Percentiles rank a stretch among this genome's conserved stretches.
These are phyloP conservation scores for Drosophila picticornis DNA, from an alignment of 2,888 invertebrate species.

Conservation along the genomic window DNA sequence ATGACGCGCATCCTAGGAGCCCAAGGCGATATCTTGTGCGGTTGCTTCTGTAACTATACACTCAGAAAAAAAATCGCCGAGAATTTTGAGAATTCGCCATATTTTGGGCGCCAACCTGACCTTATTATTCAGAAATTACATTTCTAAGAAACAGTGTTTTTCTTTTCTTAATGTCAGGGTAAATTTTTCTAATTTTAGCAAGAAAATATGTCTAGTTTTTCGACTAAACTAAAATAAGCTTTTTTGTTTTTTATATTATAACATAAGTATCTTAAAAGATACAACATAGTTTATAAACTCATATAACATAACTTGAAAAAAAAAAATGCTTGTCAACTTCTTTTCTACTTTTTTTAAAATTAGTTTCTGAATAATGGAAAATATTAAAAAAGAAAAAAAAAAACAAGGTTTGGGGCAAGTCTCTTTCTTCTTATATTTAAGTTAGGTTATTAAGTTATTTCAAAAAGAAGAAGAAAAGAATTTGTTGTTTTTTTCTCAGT, in stretches of 20 bases:
- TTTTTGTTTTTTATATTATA: not conserved
- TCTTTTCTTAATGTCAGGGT: not conserved
- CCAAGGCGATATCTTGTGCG: slow-evolving; percentile 18
- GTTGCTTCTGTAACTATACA: slow-evolving; percentile 17
- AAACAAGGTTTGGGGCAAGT: too few species aligned
- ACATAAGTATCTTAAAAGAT: not conserved
- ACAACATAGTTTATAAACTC: not conserved
- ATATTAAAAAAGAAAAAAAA: not conserved
- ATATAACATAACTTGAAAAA: not conserved
- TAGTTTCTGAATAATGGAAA: not conserved
- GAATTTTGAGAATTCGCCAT: not conserved
- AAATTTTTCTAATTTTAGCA: not conserved
- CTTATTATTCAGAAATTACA: not conserved
- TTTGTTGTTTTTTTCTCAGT: not conserved
- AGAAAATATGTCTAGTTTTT: not conserved
- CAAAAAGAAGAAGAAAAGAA: too few species aligned
- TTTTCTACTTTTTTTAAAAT: not conserved
- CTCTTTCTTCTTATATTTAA: not conserved
- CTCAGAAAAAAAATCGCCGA: not conserved
- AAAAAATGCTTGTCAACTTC: not conserved
- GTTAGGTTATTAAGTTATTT: not conserved
- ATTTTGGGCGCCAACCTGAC: not conserved
- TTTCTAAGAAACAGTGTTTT: not conserved
- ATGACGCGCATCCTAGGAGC: slow-evolving; percentile 23
- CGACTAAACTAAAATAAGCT: not conserved